Conservation (phyloP, 2,888 invertebrate species). For the Cataglyphis albicans region DNA sequence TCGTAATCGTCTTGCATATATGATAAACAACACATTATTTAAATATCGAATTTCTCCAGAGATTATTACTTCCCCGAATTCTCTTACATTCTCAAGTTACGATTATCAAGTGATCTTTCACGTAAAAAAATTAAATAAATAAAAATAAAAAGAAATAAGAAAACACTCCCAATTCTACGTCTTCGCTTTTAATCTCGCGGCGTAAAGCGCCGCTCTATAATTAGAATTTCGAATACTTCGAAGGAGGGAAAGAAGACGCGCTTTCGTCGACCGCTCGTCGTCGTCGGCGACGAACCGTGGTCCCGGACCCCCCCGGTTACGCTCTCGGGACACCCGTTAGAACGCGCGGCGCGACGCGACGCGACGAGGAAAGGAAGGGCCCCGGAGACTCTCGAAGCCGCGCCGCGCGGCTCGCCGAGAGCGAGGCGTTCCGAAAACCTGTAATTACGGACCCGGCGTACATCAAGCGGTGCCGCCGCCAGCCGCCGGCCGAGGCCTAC, state of each 20-base stretch:
- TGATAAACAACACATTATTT: neutral
- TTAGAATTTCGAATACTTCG: slow-evolving; percentile 38
- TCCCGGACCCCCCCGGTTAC: slow-evolving; percentile 71
- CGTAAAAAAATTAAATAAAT: neutral
- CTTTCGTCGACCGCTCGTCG: slow-evolving; percentile 33
- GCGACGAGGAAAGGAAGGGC: slow-evolving; percentile 84
- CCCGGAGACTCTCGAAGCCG: slow-evolving; percentile 81
- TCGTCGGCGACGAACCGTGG: neutral
- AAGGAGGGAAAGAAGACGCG: neutral
- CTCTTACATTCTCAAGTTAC: neutral
- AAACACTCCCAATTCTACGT: slow-evolving; percentile 78
- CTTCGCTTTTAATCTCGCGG: slow-evolving; percentile 74
- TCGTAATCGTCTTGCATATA: neutral
- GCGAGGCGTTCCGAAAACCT: slow-evolving; percentile 83
- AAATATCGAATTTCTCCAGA: slow-evolving; percentile 8
- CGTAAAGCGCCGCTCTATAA: slow-evolving; percentile 34
- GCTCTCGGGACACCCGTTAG: slow-evolving; percentile 73
- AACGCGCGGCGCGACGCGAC: slow-evolving; percentile 82
- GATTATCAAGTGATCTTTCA: neutral
- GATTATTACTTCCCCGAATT: neutral
- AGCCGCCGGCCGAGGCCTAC: slow-evolving; percentile 74
- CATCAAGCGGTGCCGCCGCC: slow-evolving; percentile 85
- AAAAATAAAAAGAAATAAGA: slow-evolving; percentile 59
- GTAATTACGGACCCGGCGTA: slow-evolving; percentile 85
- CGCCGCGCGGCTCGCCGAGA: slow-evolving; percentile 78